Percentiles rank a stretch among this genome's conserved stretches.
Evolutionary conservation across 2,888 invertebrate genomes (phyloP).

Genomic region (Lypha dubia): DNA sequence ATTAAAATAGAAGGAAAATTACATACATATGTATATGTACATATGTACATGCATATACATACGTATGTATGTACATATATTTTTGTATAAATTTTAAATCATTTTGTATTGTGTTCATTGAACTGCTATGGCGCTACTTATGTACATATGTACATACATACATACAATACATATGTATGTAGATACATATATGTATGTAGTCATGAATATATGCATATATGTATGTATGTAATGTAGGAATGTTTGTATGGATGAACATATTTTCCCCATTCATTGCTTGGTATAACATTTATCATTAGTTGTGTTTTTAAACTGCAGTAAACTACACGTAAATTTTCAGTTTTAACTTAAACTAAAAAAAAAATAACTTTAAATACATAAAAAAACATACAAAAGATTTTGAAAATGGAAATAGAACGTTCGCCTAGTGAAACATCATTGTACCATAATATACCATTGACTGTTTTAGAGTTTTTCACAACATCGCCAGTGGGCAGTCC

Average conservation of each 20-base stretch:
- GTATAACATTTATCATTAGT: constrained; percentile 64
- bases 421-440: constrained; percentile 75
- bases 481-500: constrained; percentile 68
- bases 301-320: constrained; percentile 60
- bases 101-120: constrained; percentile 1
- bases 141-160: neutral
- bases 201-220: too few species aligned
- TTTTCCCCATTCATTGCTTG: constrained; percentile 38
- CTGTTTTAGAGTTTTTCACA: constrained; percentile 82
- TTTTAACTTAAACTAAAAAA: constrained; percentile 21
- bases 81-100: neutral
- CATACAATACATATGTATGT: neutral
- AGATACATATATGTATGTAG: too few species aligned
- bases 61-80: neutral
- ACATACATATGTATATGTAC: neutral
- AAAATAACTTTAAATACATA: neutral
- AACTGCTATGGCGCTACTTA: neutral
- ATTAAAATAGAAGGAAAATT: neutral
- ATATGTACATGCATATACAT: neutral
- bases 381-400: neutral
- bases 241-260: too few species aligned
- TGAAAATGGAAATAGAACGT: constrained; percentile 65
- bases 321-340: constrained; percentile 51
- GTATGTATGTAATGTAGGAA: too few species aligned
- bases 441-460: constrained; percentile 81